Evolutionary conservation across 2,797 vertebrate species (phyloP).

Genomic region (Manis pentadactyla): DNA sequence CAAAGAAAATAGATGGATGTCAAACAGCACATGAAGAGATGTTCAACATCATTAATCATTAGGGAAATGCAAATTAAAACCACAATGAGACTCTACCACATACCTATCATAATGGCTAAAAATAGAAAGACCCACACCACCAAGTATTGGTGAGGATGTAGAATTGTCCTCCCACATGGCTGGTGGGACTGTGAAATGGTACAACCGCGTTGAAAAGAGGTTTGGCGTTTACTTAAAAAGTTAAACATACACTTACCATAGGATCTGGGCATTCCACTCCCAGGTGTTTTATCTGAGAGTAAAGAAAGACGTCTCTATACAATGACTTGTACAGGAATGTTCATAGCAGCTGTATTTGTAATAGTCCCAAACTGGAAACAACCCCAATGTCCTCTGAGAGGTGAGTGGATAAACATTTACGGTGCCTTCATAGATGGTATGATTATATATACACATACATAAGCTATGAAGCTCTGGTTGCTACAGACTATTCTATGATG

Average conservation of each 20-base stretch:
- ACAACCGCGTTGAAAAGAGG: not conserved
- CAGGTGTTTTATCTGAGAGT: not conserved
- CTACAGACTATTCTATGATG: not conserved
- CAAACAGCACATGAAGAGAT: fast-evolving
- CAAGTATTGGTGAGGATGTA: fast-evolving
- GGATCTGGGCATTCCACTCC: not conserved
- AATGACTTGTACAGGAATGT: fast-evolving
- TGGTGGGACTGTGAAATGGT: fast-evolving
- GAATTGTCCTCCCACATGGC: fast-evolving
- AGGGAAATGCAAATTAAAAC: not conserved
- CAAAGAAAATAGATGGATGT: not conserved
- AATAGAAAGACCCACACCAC: fast-evolving
- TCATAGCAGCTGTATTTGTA: not conserved
- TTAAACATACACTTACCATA: fast-evolving
- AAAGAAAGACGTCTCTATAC: fast-evolving
- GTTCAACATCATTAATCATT: not conserved
- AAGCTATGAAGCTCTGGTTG: not conserved
- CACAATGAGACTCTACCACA: fast-evolving
- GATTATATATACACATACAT: too few relatives aligned
- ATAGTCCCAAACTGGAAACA: not conserved
- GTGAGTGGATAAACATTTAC: fast-evolving
- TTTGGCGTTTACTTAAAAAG: not conserved
- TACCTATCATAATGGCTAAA: fast-evolving
- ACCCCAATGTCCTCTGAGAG: not conserved
- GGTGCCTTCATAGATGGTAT: fast-evolving